A percentile compares a stretch with the other conserved stretches of the same genome.
Conservation (phyloP, 2,888 invertebrate species). For the Gonocerus acuteangulatus region DNA sequence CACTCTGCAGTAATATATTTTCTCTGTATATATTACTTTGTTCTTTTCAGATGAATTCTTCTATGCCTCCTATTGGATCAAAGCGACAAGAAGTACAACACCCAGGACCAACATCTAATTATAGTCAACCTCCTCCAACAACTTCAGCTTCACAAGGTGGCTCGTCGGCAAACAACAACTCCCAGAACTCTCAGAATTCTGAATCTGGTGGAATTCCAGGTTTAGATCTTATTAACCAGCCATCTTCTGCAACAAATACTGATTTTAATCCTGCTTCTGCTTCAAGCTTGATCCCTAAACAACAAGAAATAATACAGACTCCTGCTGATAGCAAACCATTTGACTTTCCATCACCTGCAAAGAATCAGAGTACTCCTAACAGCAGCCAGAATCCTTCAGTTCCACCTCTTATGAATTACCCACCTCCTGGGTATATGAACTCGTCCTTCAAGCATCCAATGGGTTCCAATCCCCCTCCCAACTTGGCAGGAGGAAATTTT, state of each 20-base stretch:
- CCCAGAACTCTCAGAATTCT: background rate
- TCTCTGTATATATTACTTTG: too few relatives aligned
- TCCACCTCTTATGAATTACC: constrained; percentile 13
- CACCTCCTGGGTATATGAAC: constrained; percentile 8
- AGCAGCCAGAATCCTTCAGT: background rate
- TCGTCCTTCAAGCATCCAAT: background rate
- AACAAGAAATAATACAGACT: constrained; percentile 34
- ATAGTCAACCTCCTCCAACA: constrained; percentile 15
- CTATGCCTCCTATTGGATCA: background rate
- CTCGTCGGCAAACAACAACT: background rate
- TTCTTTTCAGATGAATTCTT: background rate
- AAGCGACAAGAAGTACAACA: background rate
- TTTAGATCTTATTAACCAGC: constrained; percentile 54
- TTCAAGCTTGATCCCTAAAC: constrained; percentile 17
- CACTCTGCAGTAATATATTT: too few relatives aligned
- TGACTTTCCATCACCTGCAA: constrained; percentile 34
- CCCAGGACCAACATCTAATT: constrained; percentile 5
- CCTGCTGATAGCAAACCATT: constrained; percentile 37
- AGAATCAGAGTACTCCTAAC: background rate
- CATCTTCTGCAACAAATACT: background rate
- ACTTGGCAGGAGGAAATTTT: background rate
- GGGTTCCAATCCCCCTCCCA: constrained; percentile 2
- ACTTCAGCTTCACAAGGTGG: background rate
- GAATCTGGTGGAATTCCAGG: constrained; percentile 59
- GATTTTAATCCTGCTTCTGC: constrained; percentile 10